These are phyloP conservation scores for Sebastes hubbsi DNA, from an alignment of 2,797 vertebrate genomes.

Conservation along the genomic window DNA sequence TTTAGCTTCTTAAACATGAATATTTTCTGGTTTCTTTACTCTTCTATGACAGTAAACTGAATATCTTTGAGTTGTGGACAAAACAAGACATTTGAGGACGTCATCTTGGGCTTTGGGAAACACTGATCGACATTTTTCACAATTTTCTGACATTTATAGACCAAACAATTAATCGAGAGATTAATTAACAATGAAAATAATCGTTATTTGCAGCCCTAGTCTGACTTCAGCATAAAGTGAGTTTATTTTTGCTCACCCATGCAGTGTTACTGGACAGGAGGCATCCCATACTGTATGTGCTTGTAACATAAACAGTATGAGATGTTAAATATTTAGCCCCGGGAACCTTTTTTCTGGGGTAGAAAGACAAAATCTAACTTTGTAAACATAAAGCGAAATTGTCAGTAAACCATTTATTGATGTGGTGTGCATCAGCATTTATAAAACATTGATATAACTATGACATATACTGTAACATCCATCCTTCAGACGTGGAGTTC, in stretches of 20 bases:
- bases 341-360: background rate
- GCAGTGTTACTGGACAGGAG: background rate
- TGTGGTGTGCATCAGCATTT: background rate
- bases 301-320: background rate
- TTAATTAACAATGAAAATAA: too few species aligned
- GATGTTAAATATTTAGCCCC: background rate
- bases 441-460: background rate
- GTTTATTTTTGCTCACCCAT: background rate
- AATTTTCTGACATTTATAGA: too few species aligned
- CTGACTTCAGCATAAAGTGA: too few species aligned
- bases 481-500: background rate
- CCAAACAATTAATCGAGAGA: too few species aligned
- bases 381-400: background rate
- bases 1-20: too few species aligned
- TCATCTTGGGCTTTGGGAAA: too few species aligned
- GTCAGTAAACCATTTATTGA: background rate
- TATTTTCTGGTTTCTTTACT: too few species aligned
- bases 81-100: too few species aligned
- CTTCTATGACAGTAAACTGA: too few species aligned
- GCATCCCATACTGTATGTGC: background rate
- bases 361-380: background rate
- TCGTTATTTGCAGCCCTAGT: too few species aligned
- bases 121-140: too few species aligned
- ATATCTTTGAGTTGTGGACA: too few species aligned
- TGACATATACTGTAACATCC: background rate